phyloP scores from a whole-genome alignment of 2,113 vertebrate species.

The Corythaixoides concolor region DNA sequence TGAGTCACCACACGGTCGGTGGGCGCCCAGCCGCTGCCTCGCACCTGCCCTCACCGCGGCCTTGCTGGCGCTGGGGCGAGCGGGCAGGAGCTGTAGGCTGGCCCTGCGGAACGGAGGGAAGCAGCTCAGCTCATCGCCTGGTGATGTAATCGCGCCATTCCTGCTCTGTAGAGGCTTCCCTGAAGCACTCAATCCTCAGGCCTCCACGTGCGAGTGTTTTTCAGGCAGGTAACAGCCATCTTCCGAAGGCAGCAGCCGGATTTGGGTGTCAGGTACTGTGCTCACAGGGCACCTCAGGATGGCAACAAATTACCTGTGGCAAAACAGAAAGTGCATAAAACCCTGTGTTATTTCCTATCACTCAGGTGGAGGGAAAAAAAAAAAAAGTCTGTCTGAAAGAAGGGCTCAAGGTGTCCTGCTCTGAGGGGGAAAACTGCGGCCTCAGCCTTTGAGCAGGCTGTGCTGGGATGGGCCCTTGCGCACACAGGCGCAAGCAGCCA shows the following conservation, averaged over 20 bases:
- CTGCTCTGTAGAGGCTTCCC: neutral
- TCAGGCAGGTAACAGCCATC: neutral
- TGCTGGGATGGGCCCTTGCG: neutral
- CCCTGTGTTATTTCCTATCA: accelerated
- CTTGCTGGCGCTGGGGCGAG: neutral
- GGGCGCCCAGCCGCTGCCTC: neutral
- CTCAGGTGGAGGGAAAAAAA: too few relatives aligned
- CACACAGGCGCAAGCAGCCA: neutral
- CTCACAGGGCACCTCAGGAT: neutral
- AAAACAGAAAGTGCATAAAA: neutral
- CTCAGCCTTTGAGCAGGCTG: neutral
- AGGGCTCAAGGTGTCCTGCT: neutral
- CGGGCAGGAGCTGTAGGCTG: neutral
- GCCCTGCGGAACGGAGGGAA: neutral
- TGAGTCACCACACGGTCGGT: neutral
- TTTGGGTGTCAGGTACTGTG: accelerated
- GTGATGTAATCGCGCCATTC: neutral
- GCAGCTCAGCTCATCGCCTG: neutral
- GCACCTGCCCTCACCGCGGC: neutral
- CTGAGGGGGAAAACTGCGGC: neutral
- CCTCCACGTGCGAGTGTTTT: neutral
- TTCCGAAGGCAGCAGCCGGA: accelerated
- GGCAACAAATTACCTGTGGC: too few relatives aligned
- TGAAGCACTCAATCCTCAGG: neutral
- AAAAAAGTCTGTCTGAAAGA: neutral